These are phyloP conservation scores for Alosa alosa DNA, from an alignment of 2,113 vertebrate genomes.

Conservation along the genomic window DNA sequence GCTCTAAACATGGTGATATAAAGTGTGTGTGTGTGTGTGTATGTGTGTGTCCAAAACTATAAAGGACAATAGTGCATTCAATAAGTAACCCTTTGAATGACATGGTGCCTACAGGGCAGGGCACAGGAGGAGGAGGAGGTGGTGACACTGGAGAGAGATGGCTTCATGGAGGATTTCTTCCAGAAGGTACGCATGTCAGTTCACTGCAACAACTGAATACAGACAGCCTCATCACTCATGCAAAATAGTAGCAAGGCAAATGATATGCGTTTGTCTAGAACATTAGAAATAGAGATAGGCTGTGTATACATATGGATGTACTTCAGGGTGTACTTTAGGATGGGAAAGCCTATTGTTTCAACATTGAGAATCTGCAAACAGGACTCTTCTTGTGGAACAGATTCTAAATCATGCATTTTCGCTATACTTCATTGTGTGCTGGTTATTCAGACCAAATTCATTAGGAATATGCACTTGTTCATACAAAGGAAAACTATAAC, in stretches of 20 bases:
- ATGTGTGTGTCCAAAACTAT: neutral
- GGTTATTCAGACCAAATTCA: no score
- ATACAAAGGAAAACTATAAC: no score
- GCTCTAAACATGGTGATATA: neutral
- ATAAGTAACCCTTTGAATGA: neutral
- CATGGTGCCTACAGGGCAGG: constrained; percentile 64
- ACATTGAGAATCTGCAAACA: no score
- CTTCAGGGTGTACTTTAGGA: no score
- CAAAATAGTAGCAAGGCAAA: neutral
- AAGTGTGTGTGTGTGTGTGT: neutral
- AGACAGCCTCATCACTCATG: neutral
- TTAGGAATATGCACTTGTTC: no score
- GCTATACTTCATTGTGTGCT: no score
- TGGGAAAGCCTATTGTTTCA: no score
- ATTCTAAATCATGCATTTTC: no score
- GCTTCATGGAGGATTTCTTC: constrained; percentile 94
- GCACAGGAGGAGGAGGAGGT: constrained; percentile 79
- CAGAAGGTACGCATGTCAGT: constrained; percentile 75
- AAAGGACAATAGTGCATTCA: neutral
- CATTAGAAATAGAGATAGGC: no score
- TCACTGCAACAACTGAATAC: neutral
- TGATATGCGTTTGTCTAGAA: neutral
- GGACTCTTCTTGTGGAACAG: no score
- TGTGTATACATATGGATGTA: no score
- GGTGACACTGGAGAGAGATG: constrained; percentile 77